phyloP scores from a whole-genome alignment of 2,888 invertebrate genomes.

The Arctia plantaginis region DNA sequence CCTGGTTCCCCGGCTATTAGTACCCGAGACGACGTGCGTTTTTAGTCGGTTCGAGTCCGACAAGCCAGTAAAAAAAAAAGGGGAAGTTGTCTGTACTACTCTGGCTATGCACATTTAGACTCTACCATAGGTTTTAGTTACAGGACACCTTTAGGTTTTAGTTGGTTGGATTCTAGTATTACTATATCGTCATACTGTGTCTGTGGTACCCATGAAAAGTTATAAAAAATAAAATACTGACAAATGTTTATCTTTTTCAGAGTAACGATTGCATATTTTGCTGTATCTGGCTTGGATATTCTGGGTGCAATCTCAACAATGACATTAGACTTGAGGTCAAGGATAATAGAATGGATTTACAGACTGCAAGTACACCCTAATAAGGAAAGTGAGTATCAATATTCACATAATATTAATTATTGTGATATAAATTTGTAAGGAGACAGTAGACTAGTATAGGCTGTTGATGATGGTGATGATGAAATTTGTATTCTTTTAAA shows the following conservation, averaged over 20 bases:
- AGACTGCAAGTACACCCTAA: conserved; percentile 91
- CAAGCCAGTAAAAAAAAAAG: too few species aligned
- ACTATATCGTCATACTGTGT: too few species aligned
- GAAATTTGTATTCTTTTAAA: too few species aligned
- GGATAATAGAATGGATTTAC: conserved; percentile 97
- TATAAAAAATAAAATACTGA: background rate
- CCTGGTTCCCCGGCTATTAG: too few species aligned
- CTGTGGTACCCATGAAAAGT: background rate
- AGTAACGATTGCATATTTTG: conserved; percentile 94
- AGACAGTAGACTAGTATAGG: too few species aligned
- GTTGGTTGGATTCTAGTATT: too few species aligned
- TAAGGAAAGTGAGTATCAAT: conserved; percentile 74
- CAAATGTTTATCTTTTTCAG: conserved; percentile 74
- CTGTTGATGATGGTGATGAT: too few species aligned
- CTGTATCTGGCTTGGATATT: conserved; percentile 96
- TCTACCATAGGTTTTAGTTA: background rate
- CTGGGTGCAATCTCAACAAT: conserved; percentile 91
- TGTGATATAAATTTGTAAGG: too few species aligned
- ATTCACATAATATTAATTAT: too few species aligned
- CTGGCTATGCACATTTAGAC: background rate
- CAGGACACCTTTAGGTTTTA: too few species aligned
- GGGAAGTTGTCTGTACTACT: background rate
- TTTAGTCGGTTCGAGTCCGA: too few species aligned
- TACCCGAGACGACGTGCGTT: too few species aligned
- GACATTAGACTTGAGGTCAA: conserved; percentile 87